Percentiles rank a stretch among this genome's conserved stretches.
Evolutionary conservation across 2,888 invertebrate species (phyloP).

Genomic region (Diarsia dahlii): DNA sequence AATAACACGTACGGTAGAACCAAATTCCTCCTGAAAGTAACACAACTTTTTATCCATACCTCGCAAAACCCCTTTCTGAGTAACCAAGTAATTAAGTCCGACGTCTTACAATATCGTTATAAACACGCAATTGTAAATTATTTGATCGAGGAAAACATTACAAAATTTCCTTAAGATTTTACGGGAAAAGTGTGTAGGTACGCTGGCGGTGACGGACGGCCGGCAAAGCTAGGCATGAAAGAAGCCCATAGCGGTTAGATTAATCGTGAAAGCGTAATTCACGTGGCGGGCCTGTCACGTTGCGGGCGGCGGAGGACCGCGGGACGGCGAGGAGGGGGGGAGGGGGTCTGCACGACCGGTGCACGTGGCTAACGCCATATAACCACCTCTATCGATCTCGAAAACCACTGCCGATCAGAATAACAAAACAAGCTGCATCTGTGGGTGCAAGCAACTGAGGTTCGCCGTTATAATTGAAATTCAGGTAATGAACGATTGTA

Average conservation of each 20-base stretch:
- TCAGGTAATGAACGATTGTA: background rate
- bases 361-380: constrained; percentile 72
- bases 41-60: background rate
- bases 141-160: constrained; percentile 47
- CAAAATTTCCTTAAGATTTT: constrained; percentile 53
- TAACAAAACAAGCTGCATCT: constrained; percentile 53
- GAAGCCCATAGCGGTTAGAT: constrained; percentile 68
- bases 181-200: constrained; percentile 33
- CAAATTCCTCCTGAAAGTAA: background rate
- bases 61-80: constrained; percentile 7
- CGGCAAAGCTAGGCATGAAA: constrained; percentile 61
- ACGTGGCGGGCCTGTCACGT: constrained; percentile 73
- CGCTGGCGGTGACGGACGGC: constrained; percentile 57
- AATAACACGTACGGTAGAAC: background rate
- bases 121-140: constrained; percentile 43
- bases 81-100: constrained; percentile 48
- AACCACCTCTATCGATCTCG: constrained; percentile 66
- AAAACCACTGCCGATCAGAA: constrained; percentile 51
- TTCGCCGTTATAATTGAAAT: background rate
- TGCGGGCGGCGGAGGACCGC: constrained; percentile 50
- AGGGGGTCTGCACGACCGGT: constrained; percentile 66
- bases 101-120: constrained; percentile 50
- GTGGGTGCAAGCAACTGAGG: constrained; percentile 14
- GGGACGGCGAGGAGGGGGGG: constrained; percentile 27
- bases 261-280: constrained; percentile 68